phyloP scores from a whole-genome alignment of 2,113 vertebrate species.

The Fulmarus glacialis region DNA sequence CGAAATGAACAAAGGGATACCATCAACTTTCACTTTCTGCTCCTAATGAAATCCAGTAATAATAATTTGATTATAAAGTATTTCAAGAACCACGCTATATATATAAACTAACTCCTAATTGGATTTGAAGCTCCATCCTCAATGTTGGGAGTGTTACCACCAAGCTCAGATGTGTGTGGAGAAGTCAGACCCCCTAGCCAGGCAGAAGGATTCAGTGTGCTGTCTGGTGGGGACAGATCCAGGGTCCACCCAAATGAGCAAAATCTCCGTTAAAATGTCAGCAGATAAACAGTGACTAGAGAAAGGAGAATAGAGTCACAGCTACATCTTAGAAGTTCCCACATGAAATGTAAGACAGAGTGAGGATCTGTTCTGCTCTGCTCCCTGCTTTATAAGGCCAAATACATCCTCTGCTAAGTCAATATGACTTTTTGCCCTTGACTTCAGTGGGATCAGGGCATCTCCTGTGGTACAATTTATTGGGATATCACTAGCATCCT shows the following conservation, averaged over 20 bases:
- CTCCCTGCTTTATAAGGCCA: not conserved
- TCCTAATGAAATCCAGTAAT: not conserved
- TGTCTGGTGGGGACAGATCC: accelerated
- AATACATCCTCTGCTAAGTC: not conserved
- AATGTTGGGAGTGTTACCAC: not conserved
- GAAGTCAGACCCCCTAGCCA: not conserved
- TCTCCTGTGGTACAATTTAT: not conserved
- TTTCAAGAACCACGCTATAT: not conserved
- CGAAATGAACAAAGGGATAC: not conserved
- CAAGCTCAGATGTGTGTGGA: accelerated
- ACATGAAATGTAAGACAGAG: not conserved
- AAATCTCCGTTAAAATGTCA: not conserved
- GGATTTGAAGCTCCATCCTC: not conserved
- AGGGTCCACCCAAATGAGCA: not conserved
- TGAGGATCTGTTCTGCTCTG: not conserved
- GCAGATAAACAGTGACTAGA: not conserved
- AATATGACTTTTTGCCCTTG: not conserved
- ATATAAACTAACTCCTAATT: not conserved
- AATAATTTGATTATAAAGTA: not conserved
- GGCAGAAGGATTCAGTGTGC: not conserved
- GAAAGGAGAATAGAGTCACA: not conserved
- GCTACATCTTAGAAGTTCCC: not conserved
- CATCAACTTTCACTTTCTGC: not conserved
- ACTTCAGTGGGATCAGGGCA: not conserved
- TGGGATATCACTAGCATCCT: not conserved